Evolutionary conservation across 2,113 vertebrate genomes (phyloP).

Genomic region (Varanus salvator): DNA sequence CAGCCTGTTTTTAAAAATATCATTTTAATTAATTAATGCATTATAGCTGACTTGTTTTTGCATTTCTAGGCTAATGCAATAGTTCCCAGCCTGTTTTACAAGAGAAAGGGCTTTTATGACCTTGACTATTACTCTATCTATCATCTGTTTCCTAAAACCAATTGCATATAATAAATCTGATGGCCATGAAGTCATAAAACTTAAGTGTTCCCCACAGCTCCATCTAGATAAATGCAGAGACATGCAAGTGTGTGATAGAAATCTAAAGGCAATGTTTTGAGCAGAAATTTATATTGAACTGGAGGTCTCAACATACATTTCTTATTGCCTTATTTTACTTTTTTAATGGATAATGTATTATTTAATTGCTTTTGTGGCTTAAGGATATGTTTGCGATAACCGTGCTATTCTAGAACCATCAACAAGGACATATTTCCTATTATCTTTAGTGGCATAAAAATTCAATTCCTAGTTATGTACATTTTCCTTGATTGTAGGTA

Average conservation of each 20-base stretch:
- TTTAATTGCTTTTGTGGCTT: not conserved
- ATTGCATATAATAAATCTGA: conserved; percentile 33
- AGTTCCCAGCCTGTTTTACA: not conserved
- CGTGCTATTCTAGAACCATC: not conserved
- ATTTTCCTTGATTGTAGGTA: not conserved
- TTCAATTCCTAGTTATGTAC: not conserved
- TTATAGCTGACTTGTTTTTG: not conserved
- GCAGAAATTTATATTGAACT: not conserved
- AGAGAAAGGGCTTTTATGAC: conserved; percentile 13
- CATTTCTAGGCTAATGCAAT: not conserved
- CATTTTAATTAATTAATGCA: not conserved
- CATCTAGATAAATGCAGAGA: not conserved
- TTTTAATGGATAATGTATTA: conserved; percentile 4
- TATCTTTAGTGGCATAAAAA: not conserved
- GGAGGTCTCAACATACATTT: conserved; percentile 16
- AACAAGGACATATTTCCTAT: not conserved
- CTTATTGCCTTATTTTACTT: conserved; percentile 25
- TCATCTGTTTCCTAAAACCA: conserved; percentile 32
- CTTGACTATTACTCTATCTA: conserved; percentile 5
- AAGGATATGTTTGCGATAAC: not conserved
- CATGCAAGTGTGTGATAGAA: conserved; percentile 17
- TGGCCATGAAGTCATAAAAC: conserved; percentile 26
- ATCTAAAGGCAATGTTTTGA: conserved; percentile 2
- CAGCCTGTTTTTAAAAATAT: not conserved
- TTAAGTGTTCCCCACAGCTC: conserved; percentile 2